These are phyloP conservation scores for Eustalomyia histrio DNA, from an alignment of 2,888 invertebrate genomes.

Conservation along the genomic window DNA sequence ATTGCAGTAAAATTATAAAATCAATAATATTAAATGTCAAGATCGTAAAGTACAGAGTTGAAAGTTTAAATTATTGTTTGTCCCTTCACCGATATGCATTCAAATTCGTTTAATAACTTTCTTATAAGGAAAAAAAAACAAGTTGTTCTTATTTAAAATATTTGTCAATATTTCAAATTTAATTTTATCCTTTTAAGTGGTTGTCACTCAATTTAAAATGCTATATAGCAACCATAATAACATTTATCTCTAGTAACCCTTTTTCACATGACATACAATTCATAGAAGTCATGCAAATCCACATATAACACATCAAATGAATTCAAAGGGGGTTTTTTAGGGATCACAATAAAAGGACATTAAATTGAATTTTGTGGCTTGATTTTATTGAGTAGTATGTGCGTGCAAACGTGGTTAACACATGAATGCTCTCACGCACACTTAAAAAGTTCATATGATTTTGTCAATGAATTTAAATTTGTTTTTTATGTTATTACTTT, in stretches of 20 bases:
- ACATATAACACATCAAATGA: slow-evolving; percentile 6
- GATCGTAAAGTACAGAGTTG: no score
- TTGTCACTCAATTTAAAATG: slow-evolving; percentile 56
- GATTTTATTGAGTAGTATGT: background rate
- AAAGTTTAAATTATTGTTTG: no score
- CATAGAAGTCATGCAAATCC: background rate
- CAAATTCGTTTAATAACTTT: background rate
- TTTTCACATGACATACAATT: slow-evolving; percentile 32
- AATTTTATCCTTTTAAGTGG: slow-evolving; percentile 42
- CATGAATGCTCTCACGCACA: background rate
- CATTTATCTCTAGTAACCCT: slow-evolving; percentile 37
- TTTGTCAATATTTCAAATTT: slow-evolving; percentile 29
- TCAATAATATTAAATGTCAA: no score
- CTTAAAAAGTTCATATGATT: background rate
- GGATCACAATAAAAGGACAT: slow-evolving; percentile 53
- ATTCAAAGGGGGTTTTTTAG: slow-evolving; percentile 33
- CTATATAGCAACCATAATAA: slow-evolving; percentile 41
- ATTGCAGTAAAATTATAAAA: no score
- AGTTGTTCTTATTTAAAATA: background rate
- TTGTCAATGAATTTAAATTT: background rate
- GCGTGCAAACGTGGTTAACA: slow-evolving; percentile 9
- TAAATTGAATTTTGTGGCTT: slow-evolving; percentile 60
- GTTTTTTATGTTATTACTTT: background rate
- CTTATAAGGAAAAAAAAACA: background rate
- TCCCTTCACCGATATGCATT: background rate